Evolutionary conservation across 1,140 invertebrate species (phyloP).

Genomic region (Drosophila murphyi): DNA sequence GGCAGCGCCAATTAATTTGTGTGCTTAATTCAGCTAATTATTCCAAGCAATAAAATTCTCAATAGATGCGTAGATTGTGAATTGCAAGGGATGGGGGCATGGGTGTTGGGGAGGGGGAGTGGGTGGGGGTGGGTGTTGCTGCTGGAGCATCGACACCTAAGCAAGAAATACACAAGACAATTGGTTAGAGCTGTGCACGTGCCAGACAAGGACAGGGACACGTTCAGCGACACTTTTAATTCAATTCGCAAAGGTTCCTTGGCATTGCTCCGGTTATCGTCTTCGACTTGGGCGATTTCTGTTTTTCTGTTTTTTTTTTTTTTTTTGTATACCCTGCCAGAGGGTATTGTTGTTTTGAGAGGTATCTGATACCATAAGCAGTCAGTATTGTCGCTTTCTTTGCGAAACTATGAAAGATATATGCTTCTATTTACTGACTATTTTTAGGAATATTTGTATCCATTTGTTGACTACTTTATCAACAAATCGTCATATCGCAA

Average conservation of each 20-base stretch:
- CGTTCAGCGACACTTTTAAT: constrained; percentile 72
- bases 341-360: too few species aligned
- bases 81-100: constrained; percentile 19
- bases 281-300: too few species aligned
- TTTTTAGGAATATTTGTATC: too few species aligned
- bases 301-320: constrained; percentile 26
- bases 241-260: constrained; percentile 79
- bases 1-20: constrained; percentile 73
- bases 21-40: constrained; percentile 80
- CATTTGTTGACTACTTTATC: too few species aligned
- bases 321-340: constrained; percentile 22
- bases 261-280: neutral
- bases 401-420: too few species aligned
- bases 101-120: neutral
- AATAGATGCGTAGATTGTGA: constrained; percentile 67
- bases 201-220: constrained; percentile 35
- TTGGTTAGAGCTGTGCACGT: constrained; percentile 3
- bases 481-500: too few species aligned
- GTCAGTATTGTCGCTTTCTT: too few species aligned
- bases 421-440: too few species aligned
- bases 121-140: constrained; percentile 21
- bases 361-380: too few species aligned
- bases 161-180: neutral
- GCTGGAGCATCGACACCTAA: constrained; percentile 50
- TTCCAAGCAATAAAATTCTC: constrained; percentile 80